Percentiles rank a stretch among this genome's conserved stretches.
phyloP scores from a whole-genome alignment of 2,113 vertebrate genomes.

The Bubo scandiacus region DNA sequence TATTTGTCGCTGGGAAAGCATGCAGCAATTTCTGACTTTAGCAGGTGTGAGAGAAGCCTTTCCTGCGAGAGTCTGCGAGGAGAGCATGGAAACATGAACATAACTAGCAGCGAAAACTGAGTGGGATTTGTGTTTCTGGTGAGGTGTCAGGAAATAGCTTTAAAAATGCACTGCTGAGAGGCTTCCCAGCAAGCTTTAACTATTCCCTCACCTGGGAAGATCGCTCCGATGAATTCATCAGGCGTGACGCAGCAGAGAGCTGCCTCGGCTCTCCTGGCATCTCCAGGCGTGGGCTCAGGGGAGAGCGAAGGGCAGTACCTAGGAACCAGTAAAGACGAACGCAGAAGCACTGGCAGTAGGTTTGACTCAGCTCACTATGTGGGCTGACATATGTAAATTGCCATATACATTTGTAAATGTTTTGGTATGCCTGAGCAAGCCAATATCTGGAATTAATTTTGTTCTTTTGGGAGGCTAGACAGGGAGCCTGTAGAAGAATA shows the following conservation, averaged over 20 bases:
- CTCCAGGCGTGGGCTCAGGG: neutral
- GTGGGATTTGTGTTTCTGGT: conserved; percentile 64
- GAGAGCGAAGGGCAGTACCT: neutral
- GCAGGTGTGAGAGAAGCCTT: conserved; percentile 58
- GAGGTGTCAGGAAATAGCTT: conserved; percentile 58
- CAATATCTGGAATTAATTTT: conserved; percentile 46
- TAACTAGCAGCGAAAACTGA: conserved; percentile 52
- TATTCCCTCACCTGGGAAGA: conserved; percentile 5
- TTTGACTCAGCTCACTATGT: conserved; percentile 20
- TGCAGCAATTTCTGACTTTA: neutral
- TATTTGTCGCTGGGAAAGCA: neutral
- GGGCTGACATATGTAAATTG: conserved; percentile 48
- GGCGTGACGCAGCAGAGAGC: conserved; percentile 16
- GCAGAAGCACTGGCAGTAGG: neutral
- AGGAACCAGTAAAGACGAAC: neutral
- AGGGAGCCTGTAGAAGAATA: neutral
- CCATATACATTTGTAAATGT: conserved; percentile 58
- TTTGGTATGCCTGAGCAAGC: conserved; percentile 48
- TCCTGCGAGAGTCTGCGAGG: conserved; percentile 29
- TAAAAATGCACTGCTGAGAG: conserved; percentile 26
- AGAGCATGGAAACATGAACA: conserved; percentile 52
- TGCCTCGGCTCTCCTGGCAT: neutral
- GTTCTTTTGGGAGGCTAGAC: conserved; percentile 38
- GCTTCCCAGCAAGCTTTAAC: conserved; percentile 48
- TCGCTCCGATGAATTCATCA: neutral